phyloP scores from a whole-genome alignment of 92 coral and sea anemone species.

The Meandrina meandrites region DNA sequence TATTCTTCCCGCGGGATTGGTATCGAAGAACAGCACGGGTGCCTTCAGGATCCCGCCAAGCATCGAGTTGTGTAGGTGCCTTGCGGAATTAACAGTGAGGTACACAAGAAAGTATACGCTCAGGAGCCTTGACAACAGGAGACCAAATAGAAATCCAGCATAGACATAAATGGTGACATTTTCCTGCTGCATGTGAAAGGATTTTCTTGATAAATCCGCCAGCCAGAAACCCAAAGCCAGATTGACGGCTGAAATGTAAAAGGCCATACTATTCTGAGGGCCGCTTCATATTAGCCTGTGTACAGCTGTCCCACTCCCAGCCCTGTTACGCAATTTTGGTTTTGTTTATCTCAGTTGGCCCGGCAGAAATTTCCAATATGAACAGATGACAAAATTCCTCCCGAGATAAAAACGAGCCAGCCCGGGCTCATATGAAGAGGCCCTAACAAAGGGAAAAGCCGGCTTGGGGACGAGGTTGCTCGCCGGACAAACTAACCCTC shows the following conservation, averaged over 20 bases:
- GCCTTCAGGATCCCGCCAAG: slow-evolving; percentile 4
- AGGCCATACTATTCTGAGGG: too few species aligned
- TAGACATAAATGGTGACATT: background rate
- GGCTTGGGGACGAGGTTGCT: too few species aligned
- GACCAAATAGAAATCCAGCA: background rate
- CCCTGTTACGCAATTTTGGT: too few species aligned
- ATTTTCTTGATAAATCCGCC: background rate
- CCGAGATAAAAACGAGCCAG: too few species aligned
- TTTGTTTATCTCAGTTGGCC: too few species aligned
- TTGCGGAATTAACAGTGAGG: slow-evolving; percentile 13
- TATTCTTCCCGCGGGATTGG: slow-evolving; percentile 47
- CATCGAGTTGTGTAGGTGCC: slow-evolving; percentile 34
- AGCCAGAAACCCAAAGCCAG: background rate
- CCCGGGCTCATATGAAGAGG: too few species aligned
- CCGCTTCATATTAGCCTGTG: too few species aligned
- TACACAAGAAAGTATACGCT: background rate
- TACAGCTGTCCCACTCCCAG: too few species aligned
- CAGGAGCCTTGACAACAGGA: background rate
- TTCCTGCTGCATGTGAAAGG: background rate
- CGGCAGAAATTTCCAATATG: too few species aligned
- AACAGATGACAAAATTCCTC: too few species aligned
- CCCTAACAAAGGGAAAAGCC: too few species aligned
- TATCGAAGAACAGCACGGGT: slow-evolving; percentile 36
- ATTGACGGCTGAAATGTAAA: background rate
- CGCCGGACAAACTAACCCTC: too few species aligned